A percentile compares a stretch with the other conserved stretches of the same genome.
Evolutionary conservation across 1,140 invertebrate genomes (phyloP).

Genomic region (Hypothenemus hampei): DNA sequence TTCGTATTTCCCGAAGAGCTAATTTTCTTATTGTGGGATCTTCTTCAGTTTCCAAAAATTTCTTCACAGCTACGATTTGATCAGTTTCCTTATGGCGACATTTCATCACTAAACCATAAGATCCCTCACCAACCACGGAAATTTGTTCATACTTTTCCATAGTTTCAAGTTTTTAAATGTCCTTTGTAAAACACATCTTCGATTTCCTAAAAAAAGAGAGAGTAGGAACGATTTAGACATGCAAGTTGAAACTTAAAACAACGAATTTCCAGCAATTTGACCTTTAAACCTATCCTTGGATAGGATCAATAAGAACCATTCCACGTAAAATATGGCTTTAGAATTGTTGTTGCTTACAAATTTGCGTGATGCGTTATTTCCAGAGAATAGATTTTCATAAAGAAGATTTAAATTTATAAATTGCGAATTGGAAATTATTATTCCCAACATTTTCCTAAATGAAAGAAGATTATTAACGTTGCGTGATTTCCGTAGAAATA

Average conservation of each 20-base stretch:
- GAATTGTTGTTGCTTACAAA: background rate
- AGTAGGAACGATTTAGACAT: background rate
- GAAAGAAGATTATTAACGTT: background rate
- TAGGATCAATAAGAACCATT: conserved; percentile 10
- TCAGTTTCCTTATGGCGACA: conserved; percentile 75
- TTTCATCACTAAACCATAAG: conserved; percentile 82
- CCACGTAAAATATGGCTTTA: conserved; percentile 9
- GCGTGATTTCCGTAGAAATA: conserved; percentile 7
- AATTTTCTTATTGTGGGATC: conserved; percentile 79
- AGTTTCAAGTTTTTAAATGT: background rate
- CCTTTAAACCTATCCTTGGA: conserved; percentile 10
- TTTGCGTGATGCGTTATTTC: too few species aligned
- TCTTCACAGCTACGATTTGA: conserved; percentile 82
- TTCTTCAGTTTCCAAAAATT: conserved; percentile 83
- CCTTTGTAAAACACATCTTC: background rate
- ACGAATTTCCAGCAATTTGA: background rate
- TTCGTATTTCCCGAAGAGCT: conserved; percentile 77
- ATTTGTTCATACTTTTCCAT: conserved; percentile 57
- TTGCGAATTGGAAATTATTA: too few species aligned
- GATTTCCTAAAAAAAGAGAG: conserved; percentile 1
- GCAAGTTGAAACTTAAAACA: background rate
- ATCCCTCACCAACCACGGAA: conserved; percentile 76
- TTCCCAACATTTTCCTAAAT: too few species aligned
- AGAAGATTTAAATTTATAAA: too few species aligned
- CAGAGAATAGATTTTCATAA: too few species aligned